Percentiles rank a stretch among this genome's conserved stretches.
Conservation (phyloP, 1,140 invertebrate genomes). For the Neoseiulus cucumeris region DNA sequence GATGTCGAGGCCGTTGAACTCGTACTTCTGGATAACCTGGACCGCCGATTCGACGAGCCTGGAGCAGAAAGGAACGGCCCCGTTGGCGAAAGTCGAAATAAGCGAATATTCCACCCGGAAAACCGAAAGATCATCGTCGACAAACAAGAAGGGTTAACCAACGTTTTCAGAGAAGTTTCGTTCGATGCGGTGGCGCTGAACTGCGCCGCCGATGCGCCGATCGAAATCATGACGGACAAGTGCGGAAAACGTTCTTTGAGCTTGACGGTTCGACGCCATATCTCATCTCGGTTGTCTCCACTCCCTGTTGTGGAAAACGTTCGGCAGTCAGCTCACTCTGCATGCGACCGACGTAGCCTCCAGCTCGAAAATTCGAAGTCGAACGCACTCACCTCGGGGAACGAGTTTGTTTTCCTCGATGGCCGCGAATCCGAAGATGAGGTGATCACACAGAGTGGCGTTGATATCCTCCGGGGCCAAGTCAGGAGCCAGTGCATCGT, state of each 20-base stretch:
- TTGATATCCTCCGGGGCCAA: slow-evolving; percentile 2
- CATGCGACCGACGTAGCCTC: no score
- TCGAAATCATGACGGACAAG: neutral
- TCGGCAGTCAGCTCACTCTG: no score
- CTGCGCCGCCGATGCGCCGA: neutral
- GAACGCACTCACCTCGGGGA: slow-evolving; percentile 24
- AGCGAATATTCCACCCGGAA: no score
- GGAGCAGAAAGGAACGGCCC: neutral
- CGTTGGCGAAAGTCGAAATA: neutral
- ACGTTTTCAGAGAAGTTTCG: neutral
- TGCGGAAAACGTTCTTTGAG: neutral
- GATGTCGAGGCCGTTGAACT: slow-evolving; percentile 40
- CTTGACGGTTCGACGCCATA: neutral
- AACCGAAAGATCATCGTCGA: no score
- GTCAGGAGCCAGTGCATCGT: neutral
- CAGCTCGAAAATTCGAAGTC: no score
- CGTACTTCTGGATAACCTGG: slow-evolving; percentile 35
- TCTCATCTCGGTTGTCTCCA: no score
- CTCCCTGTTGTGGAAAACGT: no score
- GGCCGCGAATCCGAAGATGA: slow-evolving; percentile 49
- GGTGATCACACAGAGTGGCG: slow-evolving; percentile 48
- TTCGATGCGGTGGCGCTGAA: neutral
- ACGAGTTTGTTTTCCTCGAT: slow-evolving; percentile 40
- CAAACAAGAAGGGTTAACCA: no score
- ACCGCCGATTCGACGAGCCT: slow-evolving; percentile 35